These are phyloP conservation scores for Temnothorax rugatulus DNA, from an alignment of 2,888 invertebrate genomes.

Conservation along the genomic window DNA sequence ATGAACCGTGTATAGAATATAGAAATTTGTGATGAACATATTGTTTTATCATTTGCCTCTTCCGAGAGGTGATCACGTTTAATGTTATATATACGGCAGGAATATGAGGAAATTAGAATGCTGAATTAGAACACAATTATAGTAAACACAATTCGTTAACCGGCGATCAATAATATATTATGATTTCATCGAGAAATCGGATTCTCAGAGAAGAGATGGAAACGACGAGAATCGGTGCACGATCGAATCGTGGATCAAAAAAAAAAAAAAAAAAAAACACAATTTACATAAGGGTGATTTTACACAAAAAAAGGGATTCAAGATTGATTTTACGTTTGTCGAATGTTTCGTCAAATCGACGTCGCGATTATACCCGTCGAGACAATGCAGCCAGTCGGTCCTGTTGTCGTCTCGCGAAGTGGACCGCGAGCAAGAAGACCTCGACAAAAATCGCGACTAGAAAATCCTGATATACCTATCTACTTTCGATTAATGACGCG, in stretches of 20 bases:
- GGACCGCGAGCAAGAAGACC: neutral
- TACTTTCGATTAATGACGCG: neutral
- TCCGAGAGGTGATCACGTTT: neutral
- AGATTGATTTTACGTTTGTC: no score
- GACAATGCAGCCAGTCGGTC: constrained; percentile 35
- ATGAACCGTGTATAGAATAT: neutral
- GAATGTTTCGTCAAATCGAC: neutral
- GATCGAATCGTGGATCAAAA: constrained; percentile 30
- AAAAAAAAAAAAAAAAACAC: neutral
- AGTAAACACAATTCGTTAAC: neutral
- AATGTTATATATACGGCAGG: neutral
- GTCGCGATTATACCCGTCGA: constrained; percentile 18
- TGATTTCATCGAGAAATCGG: neutral
- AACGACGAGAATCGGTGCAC: neutral
- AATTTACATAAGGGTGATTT: constrained; percentile 51
- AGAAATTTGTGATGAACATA: neutral
- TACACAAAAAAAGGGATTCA: no score
- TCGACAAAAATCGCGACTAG: neutral
- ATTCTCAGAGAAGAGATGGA: neutral
- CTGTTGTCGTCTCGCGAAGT: constrained; percentile 67
- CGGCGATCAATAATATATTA: constrained; percentile 9
- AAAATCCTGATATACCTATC: neutral
- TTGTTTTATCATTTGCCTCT: neutral
- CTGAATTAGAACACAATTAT: constrained; percentile 6
- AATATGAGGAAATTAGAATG: neutral